Base-by-base conservation (phyloP, 2,113 vertebrate genomes). In the Psettodes erumei region DNA sequence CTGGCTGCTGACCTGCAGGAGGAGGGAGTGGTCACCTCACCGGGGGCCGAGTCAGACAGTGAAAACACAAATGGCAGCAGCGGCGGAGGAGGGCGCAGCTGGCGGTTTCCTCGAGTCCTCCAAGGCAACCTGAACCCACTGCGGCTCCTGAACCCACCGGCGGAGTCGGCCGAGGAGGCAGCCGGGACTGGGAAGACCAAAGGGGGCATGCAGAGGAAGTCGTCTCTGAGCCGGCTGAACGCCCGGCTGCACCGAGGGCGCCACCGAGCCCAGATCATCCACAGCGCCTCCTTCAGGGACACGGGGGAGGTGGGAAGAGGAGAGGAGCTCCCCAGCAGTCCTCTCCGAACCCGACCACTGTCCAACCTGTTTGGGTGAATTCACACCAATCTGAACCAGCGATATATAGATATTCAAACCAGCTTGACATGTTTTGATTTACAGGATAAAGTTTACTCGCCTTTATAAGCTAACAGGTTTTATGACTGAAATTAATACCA, bases 341-440 rank as follows among this genome's bases (percentile, higher is more conserved):
- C 96, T 0, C 93, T 95, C 71, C 95, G 95, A 84, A 92, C 96
- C 50, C 94, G 98, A 83, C 98, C 97, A 0, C 93, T 98, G 32
- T 99, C 98, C 84, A 98, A 96, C 63, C 94, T 98, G 38, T 98
- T 98, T 83, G 97, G 97, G 74, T 99, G 91, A 96, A 8, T 71
- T 71, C 28, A 30, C n/a, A 70, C 16, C 13, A 28, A 43, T 48
- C 35, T 16, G 13, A 47, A 77, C 42, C 37, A 68, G 78, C 37
- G 1, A 70, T 19, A 70, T 19, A 27, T 10, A 68, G 47, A 58
- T 28, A 23, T 55, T n/a, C 5, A 23, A 59, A 47, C 37, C 54
- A 64, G 58, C 28, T 3, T 71, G 30, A 67, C 64, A 53, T 45
- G 40, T 58, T 67, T 60, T 33, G 8, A 70, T 63, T 56, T 18